A percentile compares a stretch with the other conserved stretches of the same genome.
These are phyloP conservation scores for Ctenosaura bakeri DNA, from an alignment of 2,797 vertebrate species.

Conservation along the genomic window DNA sequence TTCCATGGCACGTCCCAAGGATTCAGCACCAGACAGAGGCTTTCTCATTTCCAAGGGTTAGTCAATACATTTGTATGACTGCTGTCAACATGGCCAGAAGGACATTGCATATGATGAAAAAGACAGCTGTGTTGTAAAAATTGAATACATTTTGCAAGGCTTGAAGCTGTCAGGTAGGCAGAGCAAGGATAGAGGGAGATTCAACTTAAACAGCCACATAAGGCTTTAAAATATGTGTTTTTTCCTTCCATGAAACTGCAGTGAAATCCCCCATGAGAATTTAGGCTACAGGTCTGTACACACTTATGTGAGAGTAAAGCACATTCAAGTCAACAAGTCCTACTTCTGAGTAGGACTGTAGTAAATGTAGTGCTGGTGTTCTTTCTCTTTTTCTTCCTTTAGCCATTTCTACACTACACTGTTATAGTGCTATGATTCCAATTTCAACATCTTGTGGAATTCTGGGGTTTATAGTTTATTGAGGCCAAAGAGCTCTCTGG, in stretches of 20 bases:
- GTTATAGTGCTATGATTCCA: no score
- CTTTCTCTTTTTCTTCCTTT: no score
- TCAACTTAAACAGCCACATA: slow-evolving; percentile 11
- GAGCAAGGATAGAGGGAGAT: neutral
- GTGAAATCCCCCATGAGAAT: slow-evolving; percentile 7
- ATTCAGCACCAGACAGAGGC: slow-evolving; percentile 19
- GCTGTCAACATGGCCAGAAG: slow-evolving; percentile 41
- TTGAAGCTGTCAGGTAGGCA: slow-evolving; percentile 8
- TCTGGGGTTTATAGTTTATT: no score
- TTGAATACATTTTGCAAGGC: slow-evolving; percentile 4
- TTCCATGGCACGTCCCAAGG: slow-evolving; percentile 56
- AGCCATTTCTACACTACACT: no score
- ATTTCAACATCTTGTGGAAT: no score
- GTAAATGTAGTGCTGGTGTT: neutral
- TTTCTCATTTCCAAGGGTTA: slow-evolving; percentile 62
- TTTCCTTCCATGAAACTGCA: fast-evolving
- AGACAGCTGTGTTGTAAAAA: slow-evolving; percentile 25
- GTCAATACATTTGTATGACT: slow-evolving; percentile 48
- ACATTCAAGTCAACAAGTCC: neutral
- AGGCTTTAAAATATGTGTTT: neutral
- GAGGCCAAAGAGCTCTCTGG: no score
- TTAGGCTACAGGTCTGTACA: neutral
- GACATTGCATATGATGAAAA: neutral
- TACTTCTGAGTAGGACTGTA: neutral
- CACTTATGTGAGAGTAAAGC: neutral